phyloP scores from a whole-genome alignment of 2,797 vertebrate species.

The Sternotherus odoratus region DNA sequence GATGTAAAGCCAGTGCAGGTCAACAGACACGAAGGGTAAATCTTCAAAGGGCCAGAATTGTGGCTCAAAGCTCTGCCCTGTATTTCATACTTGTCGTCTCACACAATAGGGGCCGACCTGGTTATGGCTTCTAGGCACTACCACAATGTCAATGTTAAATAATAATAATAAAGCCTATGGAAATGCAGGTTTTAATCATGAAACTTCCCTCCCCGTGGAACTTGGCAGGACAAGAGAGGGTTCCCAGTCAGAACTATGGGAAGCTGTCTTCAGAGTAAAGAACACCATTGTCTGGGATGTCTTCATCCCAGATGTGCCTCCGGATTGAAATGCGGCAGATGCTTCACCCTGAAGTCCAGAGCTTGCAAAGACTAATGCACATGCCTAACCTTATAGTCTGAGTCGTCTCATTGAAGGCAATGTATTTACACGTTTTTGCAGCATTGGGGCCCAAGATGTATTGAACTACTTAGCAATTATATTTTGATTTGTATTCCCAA shows the following conservation, averaged over 20 bases:
- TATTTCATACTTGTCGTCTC: background rate
- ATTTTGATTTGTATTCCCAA: background rate
- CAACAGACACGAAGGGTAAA: slow-evolving; percentile 12
- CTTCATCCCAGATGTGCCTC: background rate
- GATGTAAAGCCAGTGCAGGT: slow-evolving; percentile 16
- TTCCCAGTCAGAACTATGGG: background rate
- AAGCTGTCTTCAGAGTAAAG: background rate
- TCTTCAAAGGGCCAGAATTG: slow-evolving; percentile 21
- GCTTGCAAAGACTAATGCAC: background rate
- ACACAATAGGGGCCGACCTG: background rate
- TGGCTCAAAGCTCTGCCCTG: background rate
- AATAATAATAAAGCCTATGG: background rate
- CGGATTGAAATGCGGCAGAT: background rate
- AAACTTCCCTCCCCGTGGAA: background rate
- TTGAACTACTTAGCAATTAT: background rate
- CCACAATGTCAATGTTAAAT: background rate
- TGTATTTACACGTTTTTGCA: background rate
- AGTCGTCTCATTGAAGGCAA: background rate
- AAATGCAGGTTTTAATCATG: background rate
- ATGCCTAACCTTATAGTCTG: background rate
- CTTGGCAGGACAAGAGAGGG: background rate
- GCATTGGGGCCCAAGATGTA: background rate
- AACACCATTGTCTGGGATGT: background rate
- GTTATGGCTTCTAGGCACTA: background rate
- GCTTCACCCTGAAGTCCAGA: background rate